These are phyloP conservation scores for Noctua comes DNA, from an alignment of 2,888 invertebrate species.

Conservation along the genomic window DNA sequence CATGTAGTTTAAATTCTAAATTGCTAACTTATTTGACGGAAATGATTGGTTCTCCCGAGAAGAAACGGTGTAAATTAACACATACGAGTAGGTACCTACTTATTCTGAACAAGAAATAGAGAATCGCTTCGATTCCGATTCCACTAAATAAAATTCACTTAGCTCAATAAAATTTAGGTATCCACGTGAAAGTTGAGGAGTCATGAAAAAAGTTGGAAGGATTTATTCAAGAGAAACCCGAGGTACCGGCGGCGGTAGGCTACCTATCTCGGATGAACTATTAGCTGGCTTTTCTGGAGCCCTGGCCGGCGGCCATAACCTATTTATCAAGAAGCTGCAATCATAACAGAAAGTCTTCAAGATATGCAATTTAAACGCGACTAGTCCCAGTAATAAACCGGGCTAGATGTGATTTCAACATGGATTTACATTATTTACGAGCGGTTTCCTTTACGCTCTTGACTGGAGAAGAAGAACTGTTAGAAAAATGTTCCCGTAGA, in stretches of 20 bases:
- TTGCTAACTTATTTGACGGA: conserved; percentile 27
- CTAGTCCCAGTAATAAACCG: conserved; percentile 5
- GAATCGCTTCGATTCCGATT: not conserved
- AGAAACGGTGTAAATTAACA: conserved; percentile 7
- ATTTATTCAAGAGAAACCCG: conserved; percentile 18
- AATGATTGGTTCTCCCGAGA: conserved; percentile 35
- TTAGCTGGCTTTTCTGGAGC: conserved; percentile 13
- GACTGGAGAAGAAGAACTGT: not conserved
- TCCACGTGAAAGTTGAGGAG: conserved; percentile 21
- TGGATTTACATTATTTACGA: conserved; percentile 8
- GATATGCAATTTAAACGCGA: conserved; percentile 41
- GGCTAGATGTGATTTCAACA: conserved; percentile 5
- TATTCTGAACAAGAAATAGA: not conserved
- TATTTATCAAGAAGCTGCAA: conserved; percentile 43
- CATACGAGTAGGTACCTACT: not conserved
- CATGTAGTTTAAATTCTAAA: conserved; percentile 19
- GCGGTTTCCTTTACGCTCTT: not conserved
- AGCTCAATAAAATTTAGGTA: conserved; percentile 5
- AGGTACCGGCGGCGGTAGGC: not conserved
- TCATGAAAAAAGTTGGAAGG: conserved; percentile 32
- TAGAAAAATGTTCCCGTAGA: not conserved
- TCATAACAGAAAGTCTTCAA: conserved; percentile 16
- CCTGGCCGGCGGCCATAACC: conserved; percentile 23
- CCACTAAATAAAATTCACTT: conserved; percentile 4
- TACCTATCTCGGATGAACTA: conserved; percentile 9